Evolutionary conservation across 2,888 invertebrate genomes (phyloP), one percentile per base, ranked within the genome.

Genomic region (Parochlus steinenii): DNA sequence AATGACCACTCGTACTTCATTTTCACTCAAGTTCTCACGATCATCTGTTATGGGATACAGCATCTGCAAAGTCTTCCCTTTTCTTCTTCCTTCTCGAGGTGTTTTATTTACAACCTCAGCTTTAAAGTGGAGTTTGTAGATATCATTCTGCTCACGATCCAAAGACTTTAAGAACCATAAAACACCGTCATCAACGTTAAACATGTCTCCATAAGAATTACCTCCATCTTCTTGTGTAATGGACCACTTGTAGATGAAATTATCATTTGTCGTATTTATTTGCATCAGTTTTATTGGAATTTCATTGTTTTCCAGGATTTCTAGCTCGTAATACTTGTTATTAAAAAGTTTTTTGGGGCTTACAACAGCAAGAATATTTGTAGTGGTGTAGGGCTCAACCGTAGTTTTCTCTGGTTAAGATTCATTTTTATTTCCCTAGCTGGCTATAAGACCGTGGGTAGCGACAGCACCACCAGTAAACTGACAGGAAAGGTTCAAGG

Each of bases 1-100:
- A 1, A 86, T 69, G 2, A 83, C 67, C 2, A 86, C 69, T 51
- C 81, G 76, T 3, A 82, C 82, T 52, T 86, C 86, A 49, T 76
- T 83, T 45, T 67, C 66, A 45, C 70, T 71, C 44, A 83, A 62
- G 31, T 75, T 79, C 42, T 73, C 71, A 32, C 72, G 64, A 38
- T 82, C 79, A 41, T 73, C 76, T 1, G 71, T 63, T 10, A 82
- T 71, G 0, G 82, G 82, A 58, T 81, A 82, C 36, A 79, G 70
- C 64, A 81, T 71, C 30, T 36, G 36, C 22, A 36, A 30, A 22
- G 73, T 71, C 1, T 77, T 72, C 47, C 78, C 66, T 40, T 75
- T 75, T 39, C 82, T 62, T 39, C 82, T 62, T n/a, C n/a, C n/a
- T 1, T 65, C 62, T 45, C 65, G 58, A 0, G 64, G 50, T 28